Percentiles rank a stretch among this genome's conserved stretches.
These are phyloP conservation scores for Orchesella cincta DNA, from an alignment of 1,140 invertebrate genomes.

Conservation along the genomic window DNA sequence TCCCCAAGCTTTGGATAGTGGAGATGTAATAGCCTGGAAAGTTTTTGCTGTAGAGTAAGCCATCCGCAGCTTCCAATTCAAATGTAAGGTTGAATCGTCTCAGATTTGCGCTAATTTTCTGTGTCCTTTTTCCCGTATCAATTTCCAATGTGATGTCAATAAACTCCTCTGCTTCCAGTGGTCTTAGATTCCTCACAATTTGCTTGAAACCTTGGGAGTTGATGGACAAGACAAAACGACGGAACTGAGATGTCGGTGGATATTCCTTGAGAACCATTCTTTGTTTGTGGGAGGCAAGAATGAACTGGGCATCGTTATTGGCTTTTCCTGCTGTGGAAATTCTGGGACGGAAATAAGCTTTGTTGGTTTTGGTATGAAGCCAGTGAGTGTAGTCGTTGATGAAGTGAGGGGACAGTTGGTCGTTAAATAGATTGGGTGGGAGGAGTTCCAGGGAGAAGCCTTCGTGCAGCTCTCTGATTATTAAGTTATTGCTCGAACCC, in stretches of 20 bases:
- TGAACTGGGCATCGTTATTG: not conserved
- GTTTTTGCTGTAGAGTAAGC: not conserved
- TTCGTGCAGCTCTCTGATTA: not conserved
- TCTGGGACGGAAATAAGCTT: not conserved
- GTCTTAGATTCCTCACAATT: not conserved
- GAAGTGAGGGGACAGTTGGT: not conserved
- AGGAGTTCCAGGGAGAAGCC: not conserved
- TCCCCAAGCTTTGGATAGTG: not conserved
- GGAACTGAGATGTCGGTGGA: not conserved
- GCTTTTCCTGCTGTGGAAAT: not conserved
- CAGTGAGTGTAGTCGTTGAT: slow-evolving; percentile 1
- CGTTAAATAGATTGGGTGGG: not conserved
- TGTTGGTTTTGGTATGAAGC: not conserved
- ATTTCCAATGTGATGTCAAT: not conserved
- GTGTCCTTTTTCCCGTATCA: not conserved
- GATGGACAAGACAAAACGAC: not conserved
- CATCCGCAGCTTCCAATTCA: not conserved
- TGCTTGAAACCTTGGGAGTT: not conserved
- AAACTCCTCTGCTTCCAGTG: not conserved
- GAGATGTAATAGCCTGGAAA: slow-evolving; percentile 7
- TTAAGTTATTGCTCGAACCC: not conserved
- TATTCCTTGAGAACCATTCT: not conserved
- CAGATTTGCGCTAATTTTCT: not conserved
- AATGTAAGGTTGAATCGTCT: not conserved
- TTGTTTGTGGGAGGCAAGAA: not conserved